A percentile compares a stretch with the other conserved stretches of the same genome.
Conservation (phyloP, 2,888 invertebrate genomes). For the Linnaemya tessellans region DNA sequence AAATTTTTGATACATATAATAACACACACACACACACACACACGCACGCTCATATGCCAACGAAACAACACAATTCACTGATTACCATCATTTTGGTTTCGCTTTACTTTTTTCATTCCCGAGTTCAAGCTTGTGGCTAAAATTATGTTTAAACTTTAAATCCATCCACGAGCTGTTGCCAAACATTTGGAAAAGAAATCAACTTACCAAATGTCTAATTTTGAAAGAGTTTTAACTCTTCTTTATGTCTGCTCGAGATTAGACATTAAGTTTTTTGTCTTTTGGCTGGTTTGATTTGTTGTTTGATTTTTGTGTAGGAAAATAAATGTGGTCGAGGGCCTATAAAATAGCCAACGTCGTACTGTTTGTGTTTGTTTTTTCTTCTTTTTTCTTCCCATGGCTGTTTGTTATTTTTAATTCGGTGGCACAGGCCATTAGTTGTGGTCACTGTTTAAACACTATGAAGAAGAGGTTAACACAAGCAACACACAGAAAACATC, state of each 20-base stretch:
- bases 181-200: slow-evolving; percentile 29
- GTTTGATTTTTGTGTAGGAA: slow-evolving; percentile 49
- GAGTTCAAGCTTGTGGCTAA: slow-evolving; percentile 49
- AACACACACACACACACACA: no score
- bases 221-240: not conserved
- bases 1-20: not conserved
- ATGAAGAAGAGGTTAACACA: slow-evolving; percentile 8
- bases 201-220: slow-evolving; percentile 40
- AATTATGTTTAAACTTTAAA: slow-evolving; percentile 25
- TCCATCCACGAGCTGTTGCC: slow-evolving; percentile 27
- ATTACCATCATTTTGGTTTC: slow-evolving; percentile 57
- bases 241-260: slow-evolving; percentile 55
- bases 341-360: slow-evolving; percentile 43
- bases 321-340: slow-evolving; percentile 41
- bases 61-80: slow-evolving; percentile 27
- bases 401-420: slow-evolving; percentile 71
- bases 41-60: no score
- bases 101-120: slow-evolving; percentile 3
- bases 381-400: not conserved
- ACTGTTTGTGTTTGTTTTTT: slow-evolving; percentile 38
- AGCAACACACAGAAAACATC: slow-evolving; percentile 77
- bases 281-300: slow-evolving; percentile 54
- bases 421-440: slow-evolving; percentile 83
- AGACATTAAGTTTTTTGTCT: slow-evolving; percentile 45
- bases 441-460: slow-evolving; percentile 77